Percentiles rank a stretch among this genome's conserved stretches.
phyloP scores from a whole-genome alignment of 1,140 invertebrate species.

The Pachypsylla venusta region DNA sequence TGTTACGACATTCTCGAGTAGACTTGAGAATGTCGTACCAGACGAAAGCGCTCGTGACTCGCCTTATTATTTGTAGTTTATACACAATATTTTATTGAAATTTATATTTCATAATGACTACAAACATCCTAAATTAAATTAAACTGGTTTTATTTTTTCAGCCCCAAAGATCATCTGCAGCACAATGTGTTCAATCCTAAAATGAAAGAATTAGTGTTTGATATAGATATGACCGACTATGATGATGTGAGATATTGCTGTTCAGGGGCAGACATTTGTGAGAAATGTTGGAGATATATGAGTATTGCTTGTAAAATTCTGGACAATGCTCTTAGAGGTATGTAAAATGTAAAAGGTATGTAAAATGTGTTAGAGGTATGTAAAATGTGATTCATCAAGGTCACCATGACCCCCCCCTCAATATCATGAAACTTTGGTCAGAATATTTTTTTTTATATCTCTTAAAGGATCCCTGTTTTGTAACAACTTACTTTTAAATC shows the following conservation, averaged over 20 bases:
- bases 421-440: too few relatives aligned
- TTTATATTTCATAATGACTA: too few relatives aligned
- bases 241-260: conserved; percentile 91
- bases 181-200: conserved; percentile 33
- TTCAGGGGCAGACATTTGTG: conserved; percentile 72
- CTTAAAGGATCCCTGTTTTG: too few relatives aligned
- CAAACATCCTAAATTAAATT: too few relatives aligned
- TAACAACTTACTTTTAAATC: too few relatives aligned
- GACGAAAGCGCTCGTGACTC: too few relatives aligned
- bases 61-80: too few relatives aligned
- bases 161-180: conserved; percentile 43
- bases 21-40: too few relatives aligned
- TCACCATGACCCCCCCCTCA: too few relatives aligned
- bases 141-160: conserved; percentile 23
- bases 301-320: conserved; percentile 81
- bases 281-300: conserved; percentile 97
- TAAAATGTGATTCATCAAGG: neutral
- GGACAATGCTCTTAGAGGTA: conserved; percentile 66
- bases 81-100: too few relatives aligned
- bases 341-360: neutral
- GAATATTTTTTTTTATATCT: too few relatives aligned
- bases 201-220: conserved; percentile 90
- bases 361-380: neutral
- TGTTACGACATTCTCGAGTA: too few relatives aligned
- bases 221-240: conserved; percentile 99